These are phyloP conservation scores for Upupa epops DNA, from an alignment of 2,113 vertebrate genomes.

Conservation along the genomic window DNA sequence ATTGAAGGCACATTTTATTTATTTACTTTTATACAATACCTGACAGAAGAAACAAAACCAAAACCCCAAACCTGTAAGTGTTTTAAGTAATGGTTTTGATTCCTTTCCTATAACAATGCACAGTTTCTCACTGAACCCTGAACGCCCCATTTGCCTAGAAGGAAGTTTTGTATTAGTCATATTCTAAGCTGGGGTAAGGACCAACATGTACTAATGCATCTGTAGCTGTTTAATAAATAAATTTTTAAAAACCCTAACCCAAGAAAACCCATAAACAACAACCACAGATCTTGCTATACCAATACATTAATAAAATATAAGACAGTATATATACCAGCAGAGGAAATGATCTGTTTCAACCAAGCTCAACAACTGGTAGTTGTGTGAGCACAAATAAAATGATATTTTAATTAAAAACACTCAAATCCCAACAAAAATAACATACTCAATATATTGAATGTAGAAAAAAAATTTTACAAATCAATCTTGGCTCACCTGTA, in stretches of 20 bases:
- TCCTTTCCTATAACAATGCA: neutral
- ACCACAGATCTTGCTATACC: neutral
- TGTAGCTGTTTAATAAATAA: neutral
- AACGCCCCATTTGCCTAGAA: neutral
- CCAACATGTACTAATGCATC: neutral
- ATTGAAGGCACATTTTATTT: neutral
- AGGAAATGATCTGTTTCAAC: neutral
- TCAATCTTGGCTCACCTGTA: slow-evolving; percentile 79
- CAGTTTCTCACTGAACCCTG: neutral
- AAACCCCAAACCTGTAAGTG: neutral
- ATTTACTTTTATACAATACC: neutral
- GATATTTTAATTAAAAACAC: neutral
- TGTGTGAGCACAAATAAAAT: neutral
- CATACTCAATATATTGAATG: neutral
- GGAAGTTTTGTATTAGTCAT: neutral
- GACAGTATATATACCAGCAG: neutral
- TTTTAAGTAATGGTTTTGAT: neutral
- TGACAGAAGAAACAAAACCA: neutral
- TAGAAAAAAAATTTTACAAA: neutral
- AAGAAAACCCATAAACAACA: neutral
- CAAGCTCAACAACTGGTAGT: neutral
- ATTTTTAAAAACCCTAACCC: neutral
- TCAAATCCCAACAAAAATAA: neutral
- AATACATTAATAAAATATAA: neutral
- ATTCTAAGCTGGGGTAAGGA: neutral